phyloP scores from a whole-genome alignment of 1,140 invertebrate species.

The Lucilia sericata region DNA sequence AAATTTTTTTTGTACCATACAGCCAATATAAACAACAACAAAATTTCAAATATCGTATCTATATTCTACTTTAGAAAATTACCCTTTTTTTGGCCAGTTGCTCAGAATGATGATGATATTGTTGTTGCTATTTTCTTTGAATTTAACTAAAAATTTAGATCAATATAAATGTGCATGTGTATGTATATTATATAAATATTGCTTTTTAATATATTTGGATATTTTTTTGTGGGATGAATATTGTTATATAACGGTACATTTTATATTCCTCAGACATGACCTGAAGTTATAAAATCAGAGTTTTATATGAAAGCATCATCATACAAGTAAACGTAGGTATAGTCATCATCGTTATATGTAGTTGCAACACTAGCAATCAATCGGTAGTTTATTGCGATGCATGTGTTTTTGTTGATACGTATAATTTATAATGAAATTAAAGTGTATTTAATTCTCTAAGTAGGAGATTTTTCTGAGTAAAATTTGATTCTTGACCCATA shows the following conservation, averaged over 20 bases:
- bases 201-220: neutral
- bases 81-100: neutral
- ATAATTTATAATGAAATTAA: neutral
- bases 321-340: neutral
- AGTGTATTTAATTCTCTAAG: neutral
- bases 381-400: neutral
- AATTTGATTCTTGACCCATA: too few relatives aligned
- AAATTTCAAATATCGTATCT: neutral
- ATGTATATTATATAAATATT: neutral
- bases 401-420: neutral
- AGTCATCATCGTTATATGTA: neutral
- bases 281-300: slow-evolving; percentile 6
- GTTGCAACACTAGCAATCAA: slow-evolving; percentile 8
- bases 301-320: neutral
- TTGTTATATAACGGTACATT: neutral
- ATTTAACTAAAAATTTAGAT: slow-evolving; percentile 14
- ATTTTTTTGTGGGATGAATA: neutral
- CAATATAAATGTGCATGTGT: neutral
- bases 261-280: neutral
- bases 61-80: neutral
- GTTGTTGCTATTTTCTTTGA: slow-evolving; percentile 10
- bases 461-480: too few relatives aligned
- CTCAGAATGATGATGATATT: neutral
- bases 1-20: too few relatives aligned
- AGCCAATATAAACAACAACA: too few relatives aligned